Conservation (phyloP, 2,113 vertebrate species). For the Colistium nudipinnis region DNA sequence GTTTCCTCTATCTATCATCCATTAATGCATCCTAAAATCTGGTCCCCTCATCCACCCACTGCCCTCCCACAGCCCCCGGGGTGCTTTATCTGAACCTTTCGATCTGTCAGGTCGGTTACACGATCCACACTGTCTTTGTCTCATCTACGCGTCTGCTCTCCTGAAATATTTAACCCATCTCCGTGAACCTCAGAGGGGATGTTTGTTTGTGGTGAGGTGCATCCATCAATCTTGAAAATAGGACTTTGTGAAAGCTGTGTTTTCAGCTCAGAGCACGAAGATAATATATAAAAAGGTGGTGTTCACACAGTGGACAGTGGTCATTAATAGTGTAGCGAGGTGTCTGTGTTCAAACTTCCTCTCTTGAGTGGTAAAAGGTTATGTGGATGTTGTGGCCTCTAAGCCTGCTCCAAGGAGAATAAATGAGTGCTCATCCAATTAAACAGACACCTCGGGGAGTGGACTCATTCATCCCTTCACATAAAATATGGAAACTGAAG, state of each 20-base stretch:
- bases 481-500: neutral
- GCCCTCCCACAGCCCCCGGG: neutral
- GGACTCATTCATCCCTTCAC: neutral
- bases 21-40: constrained; percentile 28
- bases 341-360: neutral
- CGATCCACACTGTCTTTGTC: neutral
- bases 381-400: neutral
- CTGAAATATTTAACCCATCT: constrained; percentile 15
- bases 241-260: neutral
- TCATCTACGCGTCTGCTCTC: neutral
- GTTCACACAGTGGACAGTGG: too few relatives aligned
- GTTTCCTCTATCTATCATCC: constrained; percentile 41
- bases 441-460: constrained; percentile 7
- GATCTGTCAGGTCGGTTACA: constrained; percentile 5
- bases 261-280: too few relatives aligned
- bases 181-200: neutral
- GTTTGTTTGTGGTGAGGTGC: neutral
- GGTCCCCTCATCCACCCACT: constrained; percentile 17
- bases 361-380: neutral
- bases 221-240: neutral
- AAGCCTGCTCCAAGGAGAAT: neutral
- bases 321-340: too few relatives aligned
- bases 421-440: neutral
- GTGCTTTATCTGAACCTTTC: constrained; percentile 13
- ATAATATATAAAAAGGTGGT: too few relatives aligned